Conservation (phyloP, 1,140 invertebrate species). For the Leptopilina clavipes region DNA sequence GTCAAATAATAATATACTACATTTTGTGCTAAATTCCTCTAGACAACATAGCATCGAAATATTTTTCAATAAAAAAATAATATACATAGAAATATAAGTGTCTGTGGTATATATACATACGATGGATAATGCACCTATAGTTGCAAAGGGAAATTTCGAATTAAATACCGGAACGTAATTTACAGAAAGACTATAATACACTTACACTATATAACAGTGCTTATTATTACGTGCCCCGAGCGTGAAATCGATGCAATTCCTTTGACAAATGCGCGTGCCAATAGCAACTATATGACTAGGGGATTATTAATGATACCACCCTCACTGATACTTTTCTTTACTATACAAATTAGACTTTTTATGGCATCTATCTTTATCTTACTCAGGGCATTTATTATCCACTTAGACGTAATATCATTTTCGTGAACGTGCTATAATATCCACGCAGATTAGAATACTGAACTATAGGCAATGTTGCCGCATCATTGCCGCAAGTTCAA, state of each 20-base stretch:
- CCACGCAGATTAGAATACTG: no score
- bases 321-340: neutral
- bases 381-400: neutral
- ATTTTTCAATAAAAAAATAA: no score
- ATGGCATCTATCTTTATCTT: neutral
- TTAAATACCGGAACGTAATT: neutral
- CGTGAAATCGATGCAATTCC: constrained; percentile 17
- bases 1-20: no score
- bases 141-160: no score
- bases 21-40: no score
- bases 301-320: neutral
- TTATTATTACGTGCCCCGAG: constrained; percentile 1
- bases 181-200: neutral
- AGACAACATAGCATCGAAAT: no score
- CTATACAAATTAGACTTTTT: neutral
- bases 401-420: neutral
- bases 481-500: no score
- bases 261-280: constrained; percentile 26
- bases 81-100: no score
- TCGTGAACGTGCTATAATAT: no score
- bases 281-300: neutral
- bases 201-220: neutral
- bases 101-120: no score
- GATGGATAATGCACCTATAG: no score
- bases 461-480: no score